phyloP scores from a whole-genome alignment of 2,888 invertebrate species.

The Lissocephala sabroskyi region DNA sequence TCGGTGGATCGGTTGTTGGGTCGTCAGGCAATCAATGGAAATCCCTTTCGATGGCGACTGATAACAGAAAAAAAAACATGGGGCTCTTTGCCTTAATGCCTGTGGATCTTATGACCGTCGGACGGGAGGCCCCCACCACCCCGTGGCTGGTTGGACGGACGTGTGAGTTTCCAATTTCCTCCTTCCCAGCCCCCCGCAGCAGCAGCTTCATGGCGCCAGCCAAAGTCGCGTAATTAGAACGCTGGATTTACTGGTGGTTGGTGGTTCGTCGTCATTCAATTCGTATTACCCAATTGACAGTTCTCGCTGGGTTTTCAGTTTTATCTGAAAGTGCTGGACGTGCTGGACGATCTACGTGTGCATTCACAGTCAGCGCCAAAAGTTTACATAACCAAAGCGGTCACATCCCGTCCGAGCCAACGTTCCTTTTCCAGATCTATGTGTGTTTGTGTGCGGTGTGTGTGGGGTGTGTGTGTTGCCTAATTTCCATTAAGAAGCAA shows the following conservation, averaged over 20 bases:
- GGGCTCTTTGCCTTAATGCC: neutral
- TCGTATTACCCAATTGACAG: too few relatives aligned
- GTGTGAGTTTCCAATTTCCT: constrained; percentile 1
- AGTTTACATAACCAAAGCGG: too few relatives aligned
- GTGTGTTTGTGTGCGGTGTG: constrained; percentile 14
- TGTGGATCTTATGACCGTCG: neutral
- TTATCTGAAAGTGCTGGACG: too few relatives aligned
- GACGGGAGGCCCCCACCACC: too few relatives aligned
- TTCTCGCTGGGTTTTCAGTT: too few relatives aligned
- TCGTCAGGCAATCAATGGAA: too few relatives aligned
- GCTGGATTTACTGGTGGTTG: neutral
- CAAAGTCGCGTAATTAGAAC: constrained; percentile 36
- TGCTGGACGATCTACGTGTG: too few relatives aligned
- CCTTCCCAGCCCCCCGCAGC: neutral
- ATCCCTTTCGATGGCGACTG: too few relatives aligned
- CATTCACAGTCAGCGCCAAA: too few relatives aligned
- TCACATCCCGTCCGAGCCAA: neutral
- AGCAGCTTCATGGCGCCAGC: constrained; percentile 46
- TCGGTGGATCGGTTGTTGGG: too few relatives aligned
- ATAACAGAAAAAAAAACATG: neutral
- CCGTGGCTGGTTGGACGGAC: too few relatives aligned
- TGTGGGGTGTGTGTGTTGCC: constrained; percentile 29
- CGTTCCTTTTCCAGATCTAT: constrained; percentile 9
- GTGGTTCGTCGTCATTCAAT: too few relatives aligned
- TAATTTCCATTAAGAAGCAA: constrained; percentile 65